Percentiles rank a stretch among this genome's conserved stretches.
These are phyloP conservation scores for Drosophila leonis DNA, from an alignment of 2,888 invertebrate species.

Conservation along the genomic window DNA sequence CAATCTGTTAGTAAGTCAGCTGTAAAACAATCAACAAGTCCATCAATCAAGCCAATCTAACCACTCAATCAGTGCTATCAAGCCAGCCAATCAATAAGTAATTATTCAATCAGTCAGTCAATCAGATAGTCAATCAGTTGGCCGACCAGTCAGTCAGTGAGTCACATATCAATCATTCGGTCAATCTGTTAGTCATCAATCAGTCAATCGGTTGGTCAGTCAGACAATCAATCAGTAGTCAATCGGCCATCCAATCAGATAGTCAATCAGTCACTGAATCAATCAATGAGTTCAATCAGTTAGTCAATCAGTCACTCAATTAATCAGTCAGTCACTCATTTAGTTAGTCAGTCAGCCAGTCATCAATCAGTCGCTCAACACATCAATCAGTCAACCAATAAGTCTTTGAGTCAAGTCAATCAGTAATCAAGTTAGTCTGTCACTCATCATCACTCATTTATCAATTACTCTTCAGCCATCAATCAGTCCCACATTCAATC, in stretches of 20 bases:
- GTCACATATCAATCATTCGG: neutral
- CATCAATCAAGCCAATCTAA: neutral
- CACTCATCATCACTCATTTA: neutral
- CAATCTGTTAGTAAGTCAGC: neutral
- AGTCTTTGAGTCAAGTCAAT: neutral
- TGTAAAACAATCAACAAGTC: neutral
- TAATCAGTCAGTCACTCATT: neutral
- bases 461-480: slow-evolving; percentile 2
- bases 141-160: neutral
- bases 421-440: neutral
- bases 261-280: neutral
- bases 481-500: slow-evolving; percentile 9
- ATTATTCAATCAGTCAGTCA: neutral
- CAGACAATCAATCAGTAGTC: neutral
- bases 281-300: neutral
- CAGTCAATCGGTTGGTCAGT: neutral
- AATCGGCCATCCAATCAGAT: neutral
- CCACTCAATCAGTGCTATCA: neutral
- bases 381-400: neutral
- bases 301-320: neutral
- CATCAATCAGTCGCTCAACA: neutral
- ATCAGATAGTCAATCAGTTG: neutral
- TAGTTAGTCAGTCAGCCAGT: slow-evolving; percentile 5
- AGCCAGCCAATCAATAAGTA: neutral
- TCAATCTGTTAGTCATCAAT: neutral